Evolutionary conservation across 2,797 vertebrate species (phyloP), one percentile per base, ranked within the genome.

Genomic region (Pagetopsis macropterus): DNA sequence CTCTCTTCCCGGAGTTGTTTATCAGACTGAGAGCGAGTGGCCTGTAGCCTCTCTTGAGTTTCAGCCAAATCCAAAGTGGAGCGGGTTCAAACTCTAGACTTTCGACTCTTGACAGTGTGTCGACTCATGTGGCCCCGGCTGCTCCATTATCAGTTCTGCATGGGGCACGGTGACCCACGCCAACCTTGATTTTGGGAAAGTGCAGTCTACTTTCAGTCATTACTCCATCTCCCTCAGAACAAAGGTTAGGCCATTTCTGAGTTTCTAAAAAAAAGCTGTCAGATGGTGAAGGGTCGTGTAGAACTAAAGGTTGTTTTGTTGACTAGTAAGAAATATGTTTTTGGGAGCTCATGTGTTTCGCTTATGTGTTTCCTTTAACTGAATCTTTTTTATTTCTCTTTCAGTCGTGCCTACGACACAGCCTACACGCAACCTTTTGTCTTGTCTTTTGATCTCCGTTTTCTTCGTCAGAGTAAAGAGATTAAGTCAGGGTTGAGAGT

Each of bases 21-120:
- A 87, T 85, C 84, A 76, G 79, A 60, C 78, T 45, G 80, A 44
- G 52, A 72, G 75, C 66, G 12, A 85, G 70, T 77, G 87, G 82
- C 83, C 84, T 85, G 76, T 83, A 73, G 70, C 85, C 84, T 89
- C 70, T 65, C 72, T 68, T 87, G 85, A 85, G 62, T 17, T 49
- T 13, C 82, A 65, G 89, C 89, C 89, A 88, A 85, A 83, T 87
- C 84, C 71, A 81, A 75, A 87, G 87, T 89, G 78, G 75, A 88
- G 41, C 17, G 61, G 50, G 81, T 88, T 87, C 82, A 88, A 76
- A 85, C 75, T 79, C 64, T 51, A 74, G 87, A 91, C 88, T 90
- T 91, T 89, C 85, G 76, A 75, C 82, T 89, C 70, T 37, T 69
- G 79, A 85, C 79, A 69, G 43, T 66, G 75, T 84, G 70, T 88